Percentiles rank a stretch among this genome's conserved stretches.
phyloP scores from a whole-genome alignment of 2,888 invertebrate species.

The Cryptocephalus primarius region DNA sequence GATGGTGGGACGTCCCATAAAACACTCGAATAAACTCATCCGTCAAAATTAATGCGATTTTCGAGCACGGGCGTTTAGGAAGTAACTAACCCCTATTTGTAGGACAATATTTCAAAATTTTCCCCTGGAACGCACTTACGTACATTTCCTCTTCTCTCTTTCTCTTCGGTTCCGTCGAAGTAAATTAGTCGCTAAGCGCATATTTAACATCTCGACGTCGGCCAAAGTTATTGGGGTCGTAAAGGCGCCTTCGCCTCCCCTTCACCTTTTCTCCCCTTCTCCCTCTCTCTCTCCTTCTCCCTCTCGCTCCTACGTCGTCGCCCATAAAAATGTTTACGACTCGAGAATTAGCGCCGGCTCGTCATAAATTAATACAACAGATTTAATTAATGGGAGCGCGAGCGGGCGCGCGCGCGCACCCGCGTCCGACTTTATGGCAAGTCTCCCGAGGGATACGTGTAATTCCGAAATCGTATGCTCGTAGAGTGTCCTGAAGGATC shows the following conservation, averaged over 20 bases:
- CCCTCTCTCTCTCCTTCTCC: conserved; percentile 18
- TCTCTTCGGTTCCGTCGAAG: conserved; percentile 1
- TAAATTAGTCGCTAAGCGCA: conserved; percentile 14
- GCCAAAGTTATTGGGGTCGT: conserved; percentile 10
- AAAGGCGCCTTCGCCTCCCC: conserved; percentile 18
- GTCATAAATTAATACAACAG: conserved; percentile 36
- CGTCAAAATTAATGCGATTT: too few species aligned
- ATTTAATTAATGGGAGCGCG: conserved; percentile 30
- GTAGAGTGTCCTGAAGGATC: too few species aligned
- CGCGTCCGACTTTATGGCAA: too few species aligned
- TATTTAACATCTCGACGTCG: conserved; percentile 20
- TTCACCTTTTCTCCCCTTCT: conserved; percentile 13
- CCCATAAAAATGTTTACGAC: conserved; percentile 35
- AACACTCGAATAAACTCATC: too few species aligned
- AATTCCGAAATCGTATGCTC: too few species aligned
- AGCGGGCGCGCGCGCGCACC: conserved; percentile 12
- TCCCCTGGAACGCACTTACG: too few species aligned
- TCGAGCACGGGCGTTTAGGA: too few species aligned
- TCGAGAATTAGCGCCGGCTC: conserved; percentile 32
- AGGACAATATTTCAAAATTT: too few species aligned
- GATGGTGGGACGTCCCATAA: too few species aligned
- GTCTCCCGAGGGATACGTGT: too few species aligned
- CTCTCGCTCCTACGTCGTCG: conserved; percentile 18
- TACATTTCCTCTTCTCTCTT: too few species aligned
- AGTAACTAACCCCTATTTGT: too few species aligned